A percentile compares a stretch with the other conserved stretches of the same genome.
Evolutionary conservation across 2,113 vertebrate genomes (phyloP).

Genomic region (Pseudolaguvia tuberculata): DNA sequence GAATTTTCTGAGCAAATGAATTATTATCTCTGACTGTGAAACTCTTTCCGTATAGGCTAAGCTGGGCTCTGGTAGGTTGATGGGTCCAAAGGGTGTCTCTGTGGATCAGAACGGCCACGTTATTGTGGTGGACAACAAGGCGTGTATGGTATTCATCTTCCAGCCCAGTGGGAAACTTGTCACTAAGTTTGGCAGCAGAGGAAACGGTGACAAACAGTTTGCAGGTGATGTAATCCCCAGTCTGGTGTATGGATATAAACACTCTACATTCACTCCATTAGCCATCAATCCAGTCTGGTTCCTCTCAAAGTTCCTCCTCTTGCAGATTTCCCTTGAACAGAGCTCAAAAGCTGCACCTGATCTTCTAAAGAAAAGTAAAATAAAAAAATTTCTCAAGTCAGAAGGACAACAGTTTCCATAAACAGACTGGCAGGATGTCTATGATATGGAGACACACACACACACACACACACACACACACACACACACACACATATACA

Average conservation of each 20-base stretch:
- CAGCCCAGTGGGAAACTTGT: slow-evolving; percentile 92
- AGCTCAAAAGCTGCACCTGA: not conserved
- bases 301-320: no score
- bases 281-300: not conserved
- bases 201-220: slow-evolving; percentile 96
- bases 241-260: slow-evolving; percentile 52
- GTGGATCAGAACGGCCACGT: slow-evolving; percentile 95
- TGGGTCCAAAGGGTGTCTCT: slow-evolving; percentile 95
- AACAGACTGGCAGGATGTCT: no score
- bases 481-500: no score
- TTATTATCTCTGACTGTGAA: not conserved
- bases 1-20: not conserved
- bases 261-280: not conserved
- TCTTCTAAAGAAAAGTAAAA: not conserved
- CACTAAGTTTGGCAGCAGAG: slow-evolving; percentile 90
- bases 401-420: no score
- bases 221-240: slow-evolving; percentile 79
- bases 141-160: slow-evolving; percentile 96
- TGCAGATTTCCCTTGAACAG: not conserved
- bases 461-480: no score
- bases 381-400: no score
- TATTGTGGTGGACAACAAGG: slow-evolving; percentile 97
- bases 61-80: slow-evolving; percentile 90
- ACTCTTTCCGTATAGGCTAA: slow-evolving; percentile 74
- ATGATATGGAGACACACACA: no score